phyloP scores from a whole-genome alignment of 2,113 vertebrate genomes.

The Macrotus californicus region DNA sequence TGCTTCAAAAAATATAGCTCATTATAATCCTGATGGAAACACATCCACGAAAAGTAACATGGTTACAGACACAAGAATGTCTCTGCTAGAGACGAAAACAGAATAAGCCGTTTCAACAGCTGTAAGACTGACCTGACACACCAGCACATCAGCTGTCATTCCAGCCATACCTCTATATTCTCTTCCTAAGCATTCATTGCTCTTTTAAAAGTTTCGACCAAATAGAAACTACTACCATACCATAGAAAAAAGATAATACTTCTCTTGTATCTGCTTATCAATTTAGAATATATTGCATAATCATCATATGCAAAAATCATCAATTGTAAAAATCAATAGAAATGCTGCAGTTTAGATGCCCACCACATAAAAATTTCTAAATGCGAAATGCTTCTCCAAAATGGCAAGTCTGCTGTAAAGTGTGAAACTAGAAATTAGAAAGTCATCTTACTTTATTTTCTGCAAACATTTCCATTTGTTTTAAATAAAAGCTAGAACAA shows the following conservation, averaged over 20 bases:
- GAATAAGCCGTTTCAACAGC: constrained; percentile 11
- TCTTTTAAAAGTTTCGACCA: not conserved
- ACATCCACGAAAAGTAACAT: not conserved
- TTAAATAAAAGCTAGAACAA: not conserved
- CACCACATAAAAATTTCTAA: not conserved
- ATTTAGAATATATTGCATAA: not conserved
- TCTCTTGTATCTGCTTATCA: not conserved
- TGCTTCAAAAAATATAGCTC: not conserved
- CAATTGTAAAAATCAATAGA: not conserved
- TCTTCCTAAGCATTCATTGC: not conserved
- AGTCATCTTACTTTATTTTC: not conserved
- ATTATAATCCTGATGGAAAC: not conserved
- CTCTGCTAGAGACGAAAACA: not conserved
- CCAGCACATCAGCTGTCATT: not conserved
- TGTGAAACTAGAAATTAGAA: not conserved
- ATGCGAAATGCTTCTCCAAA: not conserved
- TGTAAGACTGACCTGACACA: not conserved
- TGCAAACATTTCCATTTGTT: not conserved
- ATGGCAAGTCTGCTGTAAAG: not conserved
- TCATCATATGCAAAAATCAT: not conserved
- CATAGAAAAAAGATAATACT: not conserved
- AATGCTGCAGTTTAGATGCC: not conserved
- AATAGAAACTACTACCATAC: not conserved
- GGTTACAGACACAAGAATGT: not conserved
- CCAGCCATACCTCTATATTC: too few species aligned